Conservation (phyloP, 2,113 vertebrate species). For the Limanda limanda region DNA sequence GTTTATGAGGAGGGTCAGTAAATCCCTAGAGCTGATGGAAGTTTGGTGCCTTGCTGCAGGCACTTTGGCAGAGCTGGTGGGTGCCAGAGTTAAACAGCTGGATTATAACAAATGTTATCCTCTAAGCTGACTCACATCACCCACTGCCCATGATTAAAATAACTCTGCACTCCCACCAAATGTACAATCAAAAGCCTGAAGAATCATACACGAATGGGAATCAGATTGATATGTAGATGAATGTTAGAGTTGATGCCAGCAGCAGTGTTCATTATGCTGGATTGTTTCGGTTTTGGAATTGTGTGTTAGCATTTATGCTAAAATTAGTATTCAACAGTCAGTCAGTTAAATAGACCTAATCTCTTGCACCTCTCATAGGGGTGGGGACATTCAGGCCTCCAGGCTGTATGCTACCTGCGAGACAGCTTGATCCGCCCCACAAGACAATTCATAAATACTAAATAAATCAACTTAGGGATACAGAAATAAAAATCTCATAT, state of each 20-base stretch:
- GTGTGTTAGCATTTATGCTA: neutral
- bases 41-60: slow-evolving; percentile 24
- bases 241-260: neutral
- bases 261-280: neutral
- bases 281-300: neutral
- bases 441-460: neutral
- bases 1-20: neutral
- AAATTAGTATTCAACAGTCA: neutral
- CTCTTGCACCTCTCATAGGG: neutral
- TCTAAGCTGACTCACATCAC: slow-evolving; percentile 23
- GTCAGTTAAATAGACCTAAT: neutral
- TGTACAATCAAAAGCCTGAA: neutral
- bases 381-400: neutral
- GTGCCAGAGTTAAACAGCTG: slow-evolving; percentile 33
- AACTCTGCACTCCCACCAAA: neutral
- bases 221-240: neutral
- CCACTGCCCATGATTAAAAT: slow-evolving; percentile 1
- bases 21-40: slow-evolving; percentile 1
- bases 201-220: neutral
- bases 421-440: neutral
- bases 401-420: neutral
- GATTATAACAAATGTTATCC: slow-evolving; percentile 23
- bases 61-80: slow-evolving; percentile 26
- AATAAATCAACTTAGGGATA: neutral
- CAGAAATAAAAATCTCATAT: neutral